phyloP scores from a whole-genome alignment of 2,113 vertebrate species.

The Pan paniscus region DNA sequence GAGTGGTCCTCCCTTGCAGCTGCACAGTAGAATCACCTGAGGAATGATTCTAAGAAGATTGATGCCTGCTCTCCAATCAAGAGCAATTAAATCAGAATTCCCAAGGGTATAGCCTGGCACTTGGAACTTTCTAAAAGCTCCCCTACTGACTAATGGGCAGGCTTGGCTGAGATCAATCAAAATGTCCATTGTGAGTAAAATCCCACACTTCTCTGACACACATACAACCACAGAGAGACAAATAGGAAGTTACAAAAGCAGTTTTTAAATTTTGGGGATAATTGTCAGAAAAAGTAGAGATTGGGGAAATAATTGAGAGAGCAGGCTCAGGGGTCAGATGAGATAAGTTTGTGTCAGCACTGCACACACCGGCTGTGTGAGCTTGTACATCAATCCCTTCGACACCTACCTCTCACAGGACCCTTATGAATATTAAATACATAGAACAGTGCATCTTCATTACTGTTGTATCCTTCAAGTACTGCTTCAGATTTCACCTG shows the following conservation, averaged over 20 bases:
- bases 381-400: neutral
- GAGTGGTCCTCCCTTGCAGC: neutral
- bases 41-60: neutral
- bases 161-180: constrained; percentile 1
- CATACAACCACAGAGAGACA: neutral
- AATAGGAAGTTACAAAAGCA: neutral
- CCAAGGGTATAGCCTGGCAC: neutral
- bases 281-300: neutral
- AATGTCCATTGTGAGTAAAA: neutral
- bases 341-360: neutral
- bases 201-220: neutral
- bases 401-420: neutral
- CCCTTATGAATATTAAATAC: neutral
- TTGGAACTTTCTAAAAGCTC: neutral
- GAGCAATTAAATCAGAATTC: constrained; percentile 1
- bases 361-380: neutral
- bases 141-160: neutral
- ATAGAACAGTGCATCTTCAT: neutral
- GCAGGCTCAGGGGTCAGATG: neutral
- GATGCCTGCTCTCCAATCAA: neutral
- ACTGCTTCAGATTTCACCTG: neutral
- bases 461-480: neutral
- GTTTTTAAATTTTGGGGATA: neutral
- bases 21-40: neutral
- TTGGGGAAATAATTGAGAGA: neutral